Percentiles rank a stretch among this genome's conserved stretches.
Conservation (phyloP, 1,140 invertebrate species). For the Neotoxoptera formosana region DNA sequence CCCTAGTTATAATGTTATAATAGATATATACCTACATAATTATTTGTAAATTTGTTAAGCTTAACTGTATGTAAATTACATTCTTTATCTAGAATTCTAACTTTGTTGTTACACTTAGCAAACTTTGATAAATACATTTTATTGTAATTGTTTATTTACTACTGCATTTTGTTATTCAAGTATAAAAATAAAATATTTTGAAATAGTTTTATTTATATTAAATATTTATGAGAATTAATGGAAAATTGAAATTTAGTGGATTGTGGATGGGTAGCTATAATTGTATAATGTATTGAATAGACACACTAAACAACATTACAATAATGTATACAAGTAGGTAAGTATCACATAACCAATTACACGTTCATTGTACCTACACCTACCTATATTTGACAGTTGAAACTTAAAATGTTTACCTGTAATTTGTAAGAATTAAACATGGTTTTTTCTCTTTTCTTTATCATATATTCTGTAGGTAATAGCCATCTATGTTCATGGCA, state of each 20-base stretch:
- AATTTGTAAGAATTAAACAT: slow-evolving; percentile 82
- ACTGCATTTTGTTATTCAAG: too few species aligned
- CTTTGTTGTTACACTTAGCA: not conserved
- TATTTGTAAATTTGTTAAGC: not conserved
- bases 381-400: too few species aligned
- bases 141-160: not conserved
- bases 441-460: slow-evolving; percentile 89
- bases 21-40: not conserved
- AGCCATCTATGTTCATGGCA: slow-evolving; percentile 96
- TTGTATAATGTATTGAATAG: not conserved
- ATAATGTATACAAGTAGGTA: too few species aligned
- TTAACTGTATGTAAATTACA: not conserved
- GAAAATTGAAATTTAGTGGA: not conserved
- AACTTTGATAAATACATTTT: not conserved
- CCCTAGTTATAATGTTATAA: too few species aligned
- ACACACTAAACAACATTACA: too few species aligned
- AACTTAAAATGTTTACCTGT: slow-evolving; percentile 67
- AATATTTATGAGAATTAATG: not conserved
- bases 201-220: too few species aligned
- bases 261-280: not conserved
- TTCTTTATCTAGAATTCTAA: not conserved
- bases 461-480: slow-evolving; percentile 88
- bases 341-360: not conserved
- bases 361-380: not conserved
- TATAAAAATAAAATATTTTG: too few species aligned